A percentile compares a stretch with the other conserved stretches of the same genome.
Conservation (phyloP, 1,140 invertebrate species). For the Drosophila insularis region DNA sequence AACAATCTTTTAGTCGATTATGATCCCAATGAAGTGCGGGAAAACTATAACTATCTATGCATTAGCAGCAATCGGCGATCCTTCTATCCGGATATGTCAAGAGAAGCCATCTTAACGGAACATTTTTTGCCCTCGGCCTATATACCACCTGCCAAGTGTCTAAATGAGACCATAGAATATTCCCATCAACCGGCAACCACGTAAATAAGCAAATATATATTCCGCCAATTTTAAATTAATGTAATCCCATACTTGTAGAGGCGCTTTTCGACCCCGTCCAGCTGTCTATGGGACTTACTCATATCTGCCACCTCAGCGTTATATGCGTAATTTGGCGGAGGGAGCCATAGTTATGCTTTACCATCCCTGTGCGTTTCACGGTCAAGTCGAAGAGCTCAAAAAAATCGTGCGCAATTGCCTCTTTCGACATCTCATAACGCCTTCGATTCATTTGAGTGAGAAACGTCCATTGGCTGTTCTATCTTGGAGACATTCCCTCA, state of each 20-base stretch:
- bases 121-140: conserved; percentile 86
- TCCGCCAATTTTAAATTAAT: not conserved
- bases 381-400: conserved; percentile 86
- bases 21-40: conserved; percentile 85
- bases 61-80: conserved; percentile 76
- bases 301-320: conserved; percentile 91
- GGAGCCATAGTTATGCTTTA: conserved; percentile 93
- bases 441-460: conserved; percentile 85
- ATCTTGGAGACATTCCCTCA: conserved; percentile 89
- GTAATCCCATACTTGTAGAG: conserved; percentile 84
- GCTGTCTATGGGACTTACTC: conserved; percentile 92
- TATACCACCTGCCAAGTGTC: conserved; percentile 87
- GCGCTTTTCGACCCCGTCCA: conserved; percentile 91
- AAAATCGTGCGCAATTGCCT: conserved; percentile 88
- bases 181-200: conserved; percentile 86
- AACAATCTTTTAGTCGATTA: conserved; percentile 88
- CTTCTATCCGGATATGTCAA: conserved; percentile 82
- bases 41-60: conserved; percentile 86
- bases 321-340: conserved; percentile 94
- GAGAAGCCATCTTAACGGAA: conserved; percentile 84
- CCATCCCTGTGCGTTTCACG: conserved; percentile 91
- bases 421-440: conserved; percentile 91
- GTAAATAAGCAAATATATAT: conserved; percentile 82
- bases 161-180: conserved; percentile 88
- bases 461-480: conserved; percentile 89